phyloP scores from a whole-genome alignment of 2,113 vertebrate species.

The Sminthopsis crassicaudata region DNA sequence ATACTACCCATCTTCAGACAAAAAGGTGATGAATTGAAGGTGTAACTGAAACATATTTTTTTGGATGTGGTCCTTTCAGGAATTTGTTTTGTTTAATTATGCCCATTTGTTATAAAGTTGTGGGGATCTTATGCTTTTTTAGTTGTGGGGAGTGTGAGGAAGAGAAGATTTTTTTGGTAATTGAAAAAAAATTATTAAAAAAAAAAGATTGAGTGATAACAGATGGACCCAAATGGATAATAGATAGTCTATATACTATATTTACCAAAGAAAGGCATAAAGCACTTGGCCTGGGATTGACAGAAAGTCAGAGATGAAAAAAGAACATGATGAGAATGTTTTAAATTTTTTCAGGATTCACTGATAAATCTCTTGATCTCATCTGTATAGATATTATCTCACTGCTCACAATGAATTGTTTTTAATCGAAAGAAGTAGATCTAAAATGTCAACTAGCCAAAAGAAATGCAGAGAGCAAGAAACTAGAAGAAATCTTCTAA shows the following conservation, averaged over 20 bases:
- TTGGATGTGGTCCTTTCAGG: neutral
- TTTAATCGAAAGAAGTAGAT: neutral
- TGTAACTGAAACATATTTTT: neutral
- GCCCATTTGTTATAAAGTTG: neutral
- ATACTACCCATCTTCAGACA: neutral
- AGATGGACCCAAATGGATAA: neutral
- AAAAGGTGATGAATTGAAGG: neutral
- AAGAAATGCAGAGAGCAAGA: neutral
- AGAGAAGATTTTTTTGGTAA: neutral
- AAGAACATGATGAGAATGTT: neutral
- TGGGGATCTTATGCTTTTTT: neutral
- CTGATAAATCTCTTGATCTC: neutral
- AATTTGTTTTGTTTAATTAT: neutral
- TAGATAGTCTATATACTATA: neutral
- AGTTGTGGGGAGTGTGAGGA: neutral
- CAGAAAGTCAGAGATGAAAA: neutral
- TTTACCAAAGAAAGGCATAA: neutral
- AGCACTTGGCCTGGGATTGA: neutral
- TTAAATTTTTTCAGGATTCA: neutral
- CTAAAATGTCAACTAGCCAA: neutral
- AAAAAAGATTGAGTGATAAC: neutral
- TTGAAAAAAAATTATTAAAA: neutral
- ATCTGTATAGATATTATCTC: neutral
- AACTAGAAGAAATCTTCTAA: too few species aligned
- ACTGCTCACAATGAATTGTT: neutral